These are phyloP conservation scores for Sminthurinus signatus DNA, from an alignment of 1,140 invertebrate genomes.

Conservation along the genomic window DNA sequence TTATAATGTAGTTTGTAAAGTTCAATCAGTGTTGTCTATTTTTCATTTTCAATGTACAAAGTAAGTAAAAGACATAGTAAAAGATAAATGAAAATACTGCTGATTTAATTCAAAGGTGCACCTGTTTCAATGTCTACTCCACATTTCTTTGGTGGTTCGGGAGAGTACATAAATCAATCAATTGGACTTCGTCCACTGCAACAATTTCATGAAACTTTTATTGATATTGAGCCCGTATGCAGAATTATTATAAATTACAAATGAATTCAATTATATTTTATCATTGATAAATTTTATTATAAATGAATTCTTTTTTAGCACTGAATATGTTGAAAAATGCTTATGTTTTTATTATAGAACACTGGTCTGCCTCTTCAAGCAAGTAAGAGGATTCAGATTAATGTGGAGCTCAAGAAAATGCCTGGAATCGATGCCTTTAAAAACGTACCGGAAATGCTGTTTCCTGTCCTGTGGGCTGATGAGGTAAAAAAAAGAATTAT, in stretches of 20 bases:
- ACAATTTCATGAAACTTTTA: conserved; percentile 14
- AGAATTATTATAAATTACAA: background rate
- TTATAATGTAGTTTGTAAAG: background rate
- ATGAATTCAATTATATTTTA: background rate
- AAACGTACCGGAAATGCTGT: conserved; percentile 19
- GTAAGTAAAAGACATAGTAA: too few species aligned
- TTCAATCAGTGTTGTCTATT: too few species aligned
- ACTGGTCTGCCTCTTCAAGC: conserved; percentile 18
- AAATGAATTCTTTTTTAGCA: too few species aligned
- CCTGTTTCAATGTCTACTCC: conserved; percentile 27
- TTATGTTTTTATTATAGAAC: conserved; percentile 17
- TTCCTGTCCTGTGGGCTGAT: conserved; percentile 25
- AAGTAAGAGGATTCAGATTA: conserved; percentile 28
- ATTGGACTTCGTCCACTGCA: conserved; percentile 16
- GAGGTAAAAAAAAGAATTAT: conserved; percentile 12
- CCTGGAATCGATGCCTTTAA: conserved; percentile 11
- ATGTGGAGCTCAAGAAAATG: conserved; percentile 25
- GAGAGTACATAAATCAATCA: conserved; percentile 16
- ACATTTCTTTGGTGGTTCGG: conserved; percentile 21
- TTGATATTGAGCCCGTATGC: conserved; percentile 27
- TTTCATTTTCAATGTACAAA: too few species aligned
- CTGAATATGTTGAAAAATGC: too few species aligned
- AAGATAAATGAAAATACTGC: background rate
- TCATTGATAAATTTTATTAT: background rate
- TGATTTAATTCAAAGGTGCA: conserved; percentile 10